phyloP scores from a whole-genome alignment of 2,113 vertebrate genomes.

The Seriola quinqueradiata region DNA sequence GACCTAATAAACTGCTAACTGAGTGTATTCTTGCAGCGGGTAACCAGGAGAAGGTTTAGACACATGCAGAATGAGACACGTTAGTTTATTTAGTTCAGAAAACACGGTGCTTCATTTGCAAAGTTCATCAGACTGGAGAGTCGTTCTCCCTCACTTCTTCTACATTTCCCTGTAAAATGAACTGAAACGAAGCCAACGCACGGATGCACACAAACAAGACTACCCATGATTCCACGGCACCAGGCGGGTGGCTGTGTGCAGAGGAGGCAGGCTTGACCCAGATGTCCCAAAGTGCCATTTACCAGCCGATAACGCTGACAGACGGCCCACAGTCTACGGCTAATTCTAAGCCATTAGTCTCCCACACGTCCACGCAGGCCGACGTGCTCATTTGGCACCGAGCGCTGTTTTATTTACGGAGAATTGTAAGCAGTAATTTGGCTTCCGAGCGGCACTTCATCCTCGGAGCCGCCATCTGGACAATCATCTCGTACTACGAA shows the following conservation, averaged over 20 bases:
- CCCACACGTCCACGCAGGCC: slow-evolving; percentile 58
- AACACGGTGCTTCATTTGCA: background rate
- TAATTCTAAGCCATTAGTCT: slow-evolving; percentile 63
- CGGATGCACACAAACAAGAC: background rate
- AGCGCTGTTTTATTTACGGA: slow-evolving; percentile 40
- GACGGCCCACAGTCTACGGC: slow-evolving; percentile 51
- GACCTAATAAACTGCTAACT: background rate
- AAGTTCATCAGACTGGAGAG: background rate
- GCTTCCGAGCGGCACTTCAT: slow-evolving; percentile 9
- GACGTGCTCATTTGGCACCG: slow-evolving; percentile 28
- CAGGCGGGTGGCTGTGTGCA: slow-evolving; percentile 19
- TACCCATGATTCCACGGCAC: slow-evolving; percentile 22
- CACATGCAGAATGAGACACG: background rate
- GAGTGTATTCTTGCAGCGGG: background rate
- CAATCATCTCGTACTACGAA: slow-evolving; percentile 6
- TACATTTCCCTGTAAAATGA: slow-evolving; percentile 2
- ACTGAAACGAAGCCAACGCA: slow-evolving; percentile 11
- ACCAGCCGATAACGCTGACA: slow-evolving; percentile 44
- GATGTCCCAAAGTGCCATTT: slow-evolving; percentile 50
- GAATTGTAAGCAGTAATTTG: slow-evolving; percentile 47
- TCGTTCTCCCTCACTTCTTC: background rate
- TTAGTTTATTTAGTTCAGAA: background rate
- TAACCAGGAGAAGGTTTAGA: background rate
- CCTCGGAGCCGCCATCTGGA: slow-evolving; percentile 35
- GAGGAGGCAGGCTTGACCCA: slow-evolving; percentile 48